Conservation (phyloP, 2,888 invertebrate genomes). For the Xestoiulus laeticollis region DNA sequence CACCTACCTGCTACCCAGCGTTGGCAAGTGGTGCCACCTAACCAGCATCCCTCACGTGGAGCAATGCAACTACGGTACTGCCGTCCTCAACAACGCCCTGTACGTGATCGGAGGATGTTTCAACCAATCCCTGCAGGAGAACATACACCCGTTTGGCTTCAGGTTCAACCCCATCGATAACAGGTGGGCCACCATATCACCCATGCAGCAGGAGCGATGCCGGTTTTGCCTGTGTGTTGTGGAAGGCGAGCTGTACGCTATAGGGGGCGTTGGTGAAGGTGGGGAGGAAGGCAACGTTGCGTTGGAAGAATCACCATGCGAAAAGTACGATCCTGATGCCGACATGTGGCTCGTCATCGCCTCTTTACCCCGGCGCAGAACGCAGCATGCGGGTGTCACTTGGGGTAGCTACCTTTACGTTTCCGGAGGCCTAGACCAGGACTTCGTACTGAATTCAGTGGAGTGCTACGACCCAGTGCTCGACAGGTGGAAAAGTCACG, state of each 20-base stretch:
- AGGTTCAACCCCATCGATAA: constrained; percentile 71
- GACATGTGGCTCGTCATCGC: constrained; percentile 70
- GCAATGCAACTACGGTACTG: constrained; percentile 77
- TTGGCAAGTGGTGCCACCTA: constrained; percentile 72
- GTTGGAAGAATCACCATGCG: constrained; percentile 67
- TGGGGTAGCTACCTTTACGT: constrained; percentile 65
- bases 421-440: constrained; percentile 70
- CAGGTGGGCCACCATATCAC: constrained; percentile 75
- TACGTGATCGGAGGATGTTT: constrained; percentile 78
- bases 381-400: constrained; percentile 71
- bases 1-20: constrained; percentile 71
- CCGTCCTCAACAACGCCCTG: constrained; percentile 74
- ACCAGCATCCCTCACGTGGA: constrained; percentile 78
- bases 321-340: constrained; percentile 70
- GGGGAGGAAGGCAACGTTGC: constrained; percentile 65
- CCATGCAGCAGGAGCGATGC: constrained; percentile 74
- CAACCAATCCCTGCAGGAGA: constrained; percentile 74
- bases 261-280: constrained; percentile 72
- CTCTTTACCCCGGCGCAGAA: constrained; percentile 69
- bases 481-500: constrained; percentile 69
- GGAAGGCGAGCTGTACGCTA: constrained; percentile 69
- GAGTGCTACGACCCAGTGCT: constrained; percentile 68
- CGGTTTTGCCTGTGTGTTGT: constrained; percentile 74
- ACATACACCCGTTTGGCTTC: constrained; percentile 78
- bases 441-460: constrained; percentile 67